These are phyloP conservation scores for Eubucco bourcierii DNA, from an alignment of 2,113 vertebrate species.

Conservation along the genomic window DNA sequence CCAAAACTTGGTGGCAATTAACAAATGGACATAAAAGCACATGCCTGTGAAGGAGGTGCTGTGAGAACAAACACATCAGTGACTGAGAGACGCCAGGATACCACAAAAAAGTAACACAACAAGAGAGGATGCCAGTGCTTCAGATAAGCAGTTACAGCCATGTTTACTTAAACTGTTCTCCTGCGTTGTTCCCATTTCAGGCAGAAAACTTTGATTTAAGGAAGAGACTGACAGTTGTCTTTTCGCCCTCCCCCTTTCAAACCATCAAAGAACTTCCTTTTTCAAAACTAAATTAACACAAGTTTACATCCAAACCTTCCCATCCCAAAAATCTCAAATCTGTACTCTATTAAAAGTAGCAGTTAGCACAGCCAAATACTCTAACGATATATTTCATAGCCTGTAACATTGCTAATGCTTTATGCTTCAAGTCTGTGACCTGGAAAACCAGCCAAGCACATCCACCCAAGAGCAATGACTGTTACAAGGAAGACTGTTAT, in stretches of 20 bases:
- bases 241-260: slow-evolving; percentile 60
- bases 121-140: slow-evolving; percentile 31
- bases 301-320: slow-evolving; percentile 64
- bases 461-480: background rate
- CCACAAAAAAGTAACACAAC: slow-evolving; percentile 15
- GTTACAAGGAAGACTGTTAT: background rate
- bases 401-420: slow-evolving; percentile 10
- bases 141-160: slow-evolving; percentile 48
- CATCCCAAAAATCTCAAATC: slow-evolving; percentile 58
- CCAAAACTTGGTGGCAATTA: background rate
- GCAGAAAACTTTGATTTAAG: slow-evolving; percentile 72
- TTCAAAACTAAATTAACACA: slow-evolving; percentile 60
- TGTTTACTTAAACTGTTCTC: slow-evolving; percentile 72
- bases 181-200: slow-evolving; percentile 72
- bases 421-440: background rate
- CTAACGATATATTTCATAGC: slow-evolving; percentile 33
- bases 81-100: background rate
- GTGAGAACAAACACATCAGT: slow-evolving; percentile 24
- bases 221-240: slow-evolving; percentile 69
- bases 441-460: background rate
- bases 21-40: background rate
- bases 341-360: slow-evolving; percentile 57
- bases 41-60: background rate
- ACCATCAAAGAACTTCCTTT: slow-evolving; percentile 65
- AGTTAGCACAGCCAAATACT: background rate